Evolutionary conservation across 2,797 vertebrate species (phyloP), one percentile per base, ranked within the genome.

Genomic region (Astyanax mexicanus): DNA sequence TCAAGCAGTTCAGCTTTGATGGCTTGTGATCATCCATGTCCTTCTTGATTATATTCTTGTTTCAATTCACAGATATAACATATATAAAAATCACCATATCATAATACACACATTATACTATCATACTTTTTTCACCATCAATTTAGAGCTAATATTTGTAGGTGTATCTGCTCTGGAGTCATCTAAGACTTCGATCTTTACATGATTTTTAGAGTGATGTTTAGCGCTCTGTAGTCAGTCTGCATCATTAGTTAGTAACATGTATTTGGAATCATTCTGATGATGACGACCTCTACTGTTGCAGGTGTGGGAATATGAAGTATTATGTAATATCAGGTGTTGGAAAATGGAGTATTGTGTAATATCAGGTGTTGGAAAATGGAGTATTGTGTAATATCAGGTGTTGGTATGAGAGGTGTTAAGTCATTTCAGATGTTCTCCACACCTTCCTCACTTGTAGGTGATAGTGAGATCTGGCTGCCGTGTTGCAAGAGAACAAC

Each of bases 391-490:
- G 45, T 52, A 44, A 74, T 72, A 68, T 71, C 77, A 81, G 61
- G 58, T 81, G 71, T 77, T 70, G 37, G 21, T 19, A 58, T 45
- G 38, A 49, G 27, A 49, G 7, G 25, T 54, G n/a, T 44, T 17
- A 32, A 65, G 66, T 62, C 38, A 70, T 74, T 77, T 81, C 80
- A 81, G 75, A 54, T 84, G 78, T 80, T 75, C 32, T 42, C 32
- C 45, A 54, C 61, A 15, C 25, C 15, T 72, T 17, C 57, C 32
- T 66, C 37, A 19, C 55, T 23, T 25, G 52, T 3, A 47, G 58
- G n/a, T 79, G 52, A 42, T 29, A 66, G 21, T 64, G 49, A 32
- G 32, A n/a, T 52, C 61, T 79, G 61, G 54, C 77, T 77, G 62
- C 77, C 67, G n/a, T 73, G 15, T 70, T 57, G 64, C 19, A 74